A percentile compares a stretch with the other conserved stretches of the same genome.
Conservation (phyloP, 2,113 vertebrate genomes). For the Octodon degus region DNA sequence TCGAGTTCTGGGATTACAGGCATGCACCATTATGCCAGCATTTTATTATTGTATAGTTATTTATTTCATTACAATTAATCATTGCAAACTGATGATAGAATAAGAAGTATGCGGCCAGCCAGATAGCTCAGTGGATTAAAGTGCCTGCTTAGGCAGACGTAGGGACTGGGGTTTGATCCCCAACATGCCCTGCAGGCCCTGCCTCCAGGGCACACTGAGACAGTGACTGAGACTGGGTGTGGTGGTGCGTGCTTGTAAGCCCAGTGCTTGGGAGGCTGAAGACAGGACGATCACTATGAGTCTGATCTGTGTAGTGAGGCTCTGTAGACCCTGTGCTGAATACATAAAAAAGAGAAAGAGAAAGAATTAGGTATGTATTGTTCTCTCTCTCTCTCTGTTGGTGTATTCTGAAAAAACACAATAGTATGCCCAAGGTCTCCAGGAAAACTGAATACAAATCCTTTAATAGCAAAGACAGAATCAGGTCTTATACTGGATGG, state of each 20-base stretch:
- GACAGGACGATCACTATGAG: too few species aligned
- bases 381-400: too few species aligned
- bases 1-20: background rate
- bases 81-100: background rate
- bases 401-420: background rate
- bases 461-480: background rate
- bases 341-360: background rate
- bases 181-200: too few species aligned
- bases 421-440: background rate
- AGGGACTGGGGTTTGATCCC: too few species aligned
- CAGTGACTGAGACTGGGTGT: too few species aligned
- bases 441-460: background rate
- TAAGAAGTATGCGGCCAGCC: background rate
- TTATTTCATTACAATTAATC: constrained; percentile 1
- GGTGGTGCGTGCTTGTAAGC: too few species aligned
- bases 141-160: too few species aligned
- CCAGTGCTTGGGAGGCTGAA: too few species aligned
- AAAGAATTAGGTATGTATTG: background rate
- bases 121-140: too few species aligned
- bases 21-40: background rate
- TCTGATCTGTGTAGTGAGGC: too few species aligned
- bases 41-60: constrained; percentile 7
- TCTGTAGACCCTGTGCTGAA: too few species aligned
- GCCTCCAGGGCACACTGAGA: too few species aligned
- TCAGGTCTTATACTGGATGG: background rate